These are phyloP conservation scores for Brevimyrus niger DNA, from an alignment of 2,113 vertebrate species.

Conservation along the genomic window DNA sequence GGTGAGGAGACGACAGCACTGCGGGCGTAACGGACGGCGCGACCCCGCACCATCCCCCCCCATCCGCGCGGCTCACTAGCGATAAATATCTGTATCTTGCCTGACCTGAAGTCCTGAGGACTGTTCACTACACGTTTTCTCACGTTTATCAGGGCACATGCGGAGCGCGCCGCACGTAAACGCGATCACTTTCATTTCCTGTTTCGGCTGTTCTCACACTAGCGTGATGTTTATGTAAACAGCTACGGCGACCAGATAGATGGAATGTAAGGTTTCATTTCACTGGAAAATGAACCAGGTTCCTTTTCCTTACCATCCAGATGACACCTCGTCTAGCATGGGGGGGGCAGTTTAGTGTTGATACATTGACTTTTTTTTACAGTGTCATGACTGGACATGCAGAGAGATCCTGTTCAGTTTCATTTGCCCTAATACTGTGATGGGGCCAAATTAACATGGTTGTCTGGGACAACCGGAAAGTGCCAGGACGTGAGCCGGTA, in stretches of 20 bases:
- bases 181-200: constrained; percentile 1
- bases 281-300: neutral
- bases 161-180: neutral
- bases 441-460: neutral
- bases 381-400: neutral
- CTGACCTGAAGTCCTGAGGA: neutral
- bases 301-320: neutral
- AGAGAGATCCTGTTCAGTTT: neutral
- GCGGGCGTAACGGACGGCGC: neutral
- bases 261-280: neutral
- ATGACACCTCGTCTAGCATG: neutral
- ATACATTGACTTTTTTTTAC: neutral
- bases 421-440: neutral
- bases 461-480: no score
- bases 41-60: neutral
- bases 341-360: neutral
- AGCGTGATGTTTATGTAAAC: neutral
- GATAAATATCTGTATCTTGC: neutral
- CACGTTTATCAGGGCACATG: neutral
- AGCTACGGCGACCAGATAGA: neutral
- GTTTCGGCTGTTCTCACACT: neutral
- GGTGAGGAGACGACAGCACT: neutral
- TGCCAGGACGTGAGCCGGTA: neutral
- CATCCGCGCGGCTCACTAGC: neutral
- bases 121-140: neutral